Evolutionary conservation across 2,797 vertebrate genomes (phyloP), one percentile per base, ranked within the genome.

Genomic region (Labroides dimidiatus): DNA sequence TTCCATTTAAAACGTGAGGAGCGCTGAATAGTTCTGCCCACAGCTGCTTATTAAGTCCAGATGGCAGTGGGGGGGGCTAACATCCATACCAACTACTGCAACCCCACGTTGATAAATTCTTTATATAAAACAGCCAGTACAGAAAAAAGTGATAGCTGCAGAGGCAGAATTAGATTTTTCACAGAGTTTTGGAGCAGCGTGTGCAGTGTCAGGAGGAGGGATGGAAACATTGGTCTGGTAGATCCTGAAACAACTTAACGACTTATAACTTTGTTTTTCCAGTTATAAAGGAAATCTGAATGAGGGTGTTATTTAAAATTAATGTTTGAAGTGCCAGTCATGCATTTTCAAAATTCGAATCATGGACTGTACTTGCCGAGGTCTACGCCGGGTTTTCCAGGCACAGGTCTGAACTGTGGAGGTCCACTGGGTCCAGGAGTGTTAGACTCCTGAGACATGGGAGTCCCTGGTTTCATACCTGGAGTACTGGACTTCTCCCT

Each of bases 401-500:
- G 56, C 0, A 95, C 17, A 0, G 96, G 89, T 47, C 96, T 91
- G 47, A 96, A 96, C 75, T 96, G 96, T 2, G 95, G 94, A 9
- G 94, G 88, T 17, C 90, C 92, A 0, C 95, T 95, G 47, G 96
- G 94, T 23, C 95, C 94, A 0, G 94, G 90, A 0, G 92, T 93
- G 37, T 84, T 78, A 1, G 93, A 85, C 7, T 97, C 96, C 77
- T 96, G 95, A 33, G 96, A 96, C 49, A 96, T 96, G 0, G 96
- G 95, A 0, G 96, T 96, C 64, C 94, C 95, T 20, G 96, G 95
- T 81, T 97, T 97, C 84, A 97, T 92, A 51, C 93, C 95, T 15
- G 96, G 96, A 0, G 96, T 97, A 16, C 92, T 95, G n/a, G 95
- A 95, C 78, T 97, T 97, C 88, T 97, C 96, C 69, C 94, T 94